These are phyloP conservation scores for Triplophysa siluroides DNA, from an alignment of 2,113 vertebrate species.

Conservation along the genomic window DNA sequence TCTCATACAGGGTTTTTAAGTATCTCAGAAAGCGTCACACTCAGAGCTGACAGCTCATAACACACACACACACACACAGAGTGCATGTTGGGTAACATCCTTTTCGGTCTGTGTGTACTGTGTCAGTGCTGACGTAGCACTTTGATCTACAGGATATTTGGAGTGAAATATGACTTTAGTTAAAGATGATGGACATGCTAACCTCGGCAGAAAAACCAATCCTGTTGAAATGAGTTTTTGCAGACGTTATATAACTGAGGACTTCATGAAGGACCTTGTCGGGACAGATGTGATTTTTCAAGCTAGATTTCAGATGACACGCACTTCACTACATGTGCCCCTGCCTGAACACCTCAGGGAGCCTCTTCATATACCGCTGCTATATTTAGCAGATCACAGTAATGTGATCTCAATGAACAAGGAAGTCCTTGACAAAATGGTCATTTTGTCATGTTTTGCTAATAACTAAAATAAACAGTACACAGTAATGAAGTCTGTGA, in stretches of 20 bases:
- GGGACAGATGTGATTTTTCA: slow-evolving; percentile 4
- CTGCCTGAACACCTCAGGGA: background rate
- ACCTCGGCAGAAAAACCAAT: background rate
- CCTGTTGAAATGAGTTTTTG: background rate
- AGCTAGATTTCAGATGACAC: background rate
- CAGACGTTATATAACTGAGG: slow-evolving; percentile 1
- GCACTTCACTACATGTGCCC: background rate
- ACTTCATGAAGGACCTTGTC: background rate
- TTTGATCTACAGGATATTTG: slow-evolving; percentile 2
- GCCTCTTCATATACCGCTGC: background rate
- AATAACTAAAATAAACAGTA: too few species aligned
- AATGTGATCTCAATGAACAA: slow-evolving; percentile 2
- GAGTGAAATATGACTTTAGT: slow-evolving; percentile 18
- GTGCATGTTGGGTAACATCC: slow-evolving; percentile 28
- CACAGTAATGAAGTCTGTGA: too few species aligned
- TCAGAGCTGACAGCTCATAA: background rate
- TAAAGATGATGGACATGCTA: slow-evolving; percentile 1
- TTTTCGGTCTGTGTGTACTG: background rate
- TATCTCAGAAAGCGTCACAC: background rate
- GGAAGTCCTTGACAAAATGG: too few species aligned
- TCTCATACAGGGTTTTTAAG: background rate
- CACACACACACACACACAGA: background rate
- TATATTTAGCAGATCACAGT: slow-evolving; percentile 22
- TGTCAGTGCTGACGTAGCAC: background rate
- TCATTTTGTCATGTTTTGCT: too few species aligned